A percentile compares a stretch with the other conserved stretches of the same genome.
phyloP scores from a whole-genome alignment of 2,888 invertebrate genomes.

The Saturnia japonica region DNA sequence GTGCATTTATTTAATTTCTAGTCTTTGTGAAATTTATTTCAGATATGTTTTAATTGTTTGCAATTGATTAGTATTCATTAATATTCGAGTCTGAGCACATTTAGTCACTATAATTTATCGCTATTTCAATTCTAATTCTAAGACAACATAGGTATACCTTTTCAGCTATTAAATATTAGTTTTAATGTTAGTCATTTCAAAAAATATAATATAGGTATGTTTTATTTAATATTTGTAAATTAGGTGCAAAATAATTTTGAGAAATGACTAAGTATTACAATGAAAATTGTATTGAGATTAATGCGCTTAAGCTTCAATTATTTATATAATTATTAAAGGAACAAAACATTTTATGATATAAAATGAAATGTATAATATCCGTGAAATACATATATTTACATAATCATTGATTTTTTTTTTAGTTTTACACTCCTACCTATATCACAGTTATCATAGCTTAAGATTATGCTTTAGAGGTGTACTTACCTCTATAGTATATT shows the following conservation, averaged over 20 bases:
- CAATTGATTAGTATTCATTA: background rate
- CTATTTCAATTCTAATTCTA: background rate
- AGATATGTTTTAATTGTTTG: background rate
- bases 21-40: background rate
- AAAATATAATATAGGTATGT: background rate
- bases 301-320: background rate
- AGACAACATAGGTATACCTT: background rate
- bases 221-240: background rate
- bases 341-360: background rate
- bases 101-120: background rate
- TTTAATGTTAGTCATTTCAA: background rate
- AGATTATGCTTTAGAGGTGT: too few relatives aligned
- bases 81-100: background rate
- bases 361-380: background rate
- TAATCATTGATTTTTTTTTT: background rate
- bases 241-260: background rate
- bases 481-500: too few relatives aligned
- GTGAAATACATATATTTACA: slow-evolving; percentile 2
- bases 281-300: background rate
- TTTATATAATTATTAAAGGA: background rate
- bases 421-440: background rate
- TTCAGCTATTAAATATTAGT: background rate
- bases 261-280: background rate
- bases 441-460: background rate
- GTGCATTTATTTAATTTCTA: background rate